phyloP scores from a whole-genome alignment of 2,113 vertebrate species.

The Cyphotilapia sp. region DNA sequence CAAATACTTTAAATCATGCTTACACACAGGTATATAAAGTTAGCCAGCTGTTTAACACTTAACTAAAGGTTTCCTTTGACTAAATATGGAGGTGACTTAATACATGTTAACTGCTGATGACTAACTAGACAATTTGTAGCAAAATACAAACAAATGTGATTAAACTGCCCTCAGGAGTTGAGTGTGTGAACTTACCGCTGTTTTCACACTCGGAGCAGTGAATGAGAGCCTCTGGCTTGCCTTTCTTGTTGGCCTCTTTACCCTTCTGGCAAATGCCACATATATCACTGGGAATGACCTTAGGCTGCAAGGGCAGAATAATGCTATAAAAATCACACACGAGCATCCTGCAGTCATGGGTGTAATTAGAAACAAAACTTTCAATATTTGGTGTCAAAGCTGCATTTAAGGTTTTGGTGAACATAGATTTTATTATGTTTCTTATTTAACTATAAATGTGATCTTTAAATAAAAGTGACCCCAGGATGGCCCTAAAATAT shows the following conservation, averaged over 20 bases:
- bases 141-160: not conserved
- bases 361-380: not conserved
- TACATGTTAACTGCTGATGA: not conserved
- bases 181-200: slow-evolving; percentile 84
- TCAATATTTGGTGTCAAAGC: not conserved
- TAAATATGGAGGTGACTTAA: not conserved
- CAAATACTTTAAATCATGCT: not conserved
- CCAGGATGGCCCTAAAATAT: not conserved
- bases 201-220: slow-evolving; percentile 99
- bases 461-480: not conserved
- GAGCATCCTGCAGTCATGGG: slow-evolving; percentile 20
- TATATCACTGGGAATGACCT: slow-evolving; percentile 98
- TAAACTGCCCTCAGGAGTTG: not conserved
- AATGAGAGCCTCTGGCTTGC: slow-evolving; percentile 93
- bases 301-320: slow-evolving; percentile 99
- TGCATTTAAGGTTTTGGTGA: not conserved
- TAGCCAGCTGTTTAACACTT: not conserved
- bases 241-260: slow-evolving; percentile 98
- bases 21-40: not conserved
- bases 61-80: not conserved
- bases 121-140: not conserved
- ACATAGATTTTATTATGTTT: not conserved
- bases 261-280: slow-evolving; percentile 99
- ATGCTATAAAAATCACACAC: slow-evolving; percentile 82
- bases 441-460: not conserved